Base-by-base conservation (phyloP, 1,140 invertebrate genomes). In the Pseudoatta argentina region DNA sequence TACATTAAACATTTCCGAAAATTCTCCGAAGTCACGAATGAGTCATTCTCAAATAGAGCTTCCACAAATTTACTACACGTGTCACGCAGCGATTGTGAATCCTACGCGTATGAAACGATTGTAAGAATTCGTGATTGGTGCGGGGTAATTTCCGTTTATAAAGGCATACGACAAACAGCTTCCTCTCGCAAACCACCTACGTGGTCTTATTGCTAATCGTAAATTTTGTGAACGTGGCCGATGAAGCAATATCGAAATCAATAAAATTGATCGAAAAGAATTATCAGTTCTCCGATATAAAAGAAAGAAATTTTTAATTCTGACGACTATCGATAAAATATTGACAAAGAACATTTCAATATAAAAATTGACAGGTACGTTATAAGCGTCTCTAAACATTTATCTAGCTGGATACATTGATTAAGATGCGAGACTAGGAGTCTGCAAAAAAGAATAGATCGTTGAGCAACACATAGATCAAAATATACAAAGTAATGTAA, bases 111-210 rank as follows among this genome's bases (percentile, higher is more conserved):
- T 59, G 48, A 61, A 82, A 82, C 39, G 67, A 39, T 73, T 82
- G 73, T 83, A 83, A 51, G 79, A 83, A 75, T 75, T 61, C 27
- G 67, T 82, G 66, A 83, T 14, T 55, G 79, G 69, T 27, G 55
- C 69, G 39, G 24, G 51, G 72, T 75, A 73, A 83, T 83, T 87
- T 86, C 67, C 71, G 89, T 69, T 82, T 81, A 87, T 91, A 90
- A 90, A 91, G 88, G 87, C 89, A 55, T 30, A 91, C 87, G 82
- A 91, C 86, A 88, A 90, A 89, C 72, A 86, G 64, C 86, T 91
- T 91, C 89, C 89, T 91, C 78, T 69, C 69, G 86, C 44, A 73
- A 86, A 88, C 64, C 89, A 89, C 89, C 89, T 85, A 90, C 89
- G 86, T 21, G 34, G n/a, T 51, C 14, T 57, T 73, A 79, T 78